These are phyloP conservation scores for Apomyelois bistriatella DNA, from an alignment of 2,888 invertebrate genomes.

Conservation along the genomic window DNA sequence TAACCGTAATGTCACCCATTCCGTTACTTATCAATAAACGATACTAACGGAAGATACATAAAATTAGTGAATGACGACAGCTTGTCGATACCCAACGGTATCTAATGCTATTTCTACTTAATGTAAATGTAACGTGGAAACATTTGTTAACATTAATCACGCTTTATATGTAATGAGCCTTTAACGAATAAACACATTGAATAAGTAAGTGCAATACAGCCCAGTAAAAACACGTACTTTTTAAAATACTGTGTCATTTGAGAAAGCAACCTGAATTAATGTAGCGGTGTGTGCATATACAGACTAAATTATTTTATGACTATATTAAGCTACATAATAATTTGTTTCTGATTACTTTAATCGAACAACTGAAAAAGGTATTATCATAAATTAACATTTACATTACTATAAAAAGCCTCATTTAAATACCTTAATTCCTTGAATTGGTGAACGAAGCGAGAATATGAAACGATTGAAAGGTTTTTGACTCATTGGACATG, in stretches of 20 bases:
- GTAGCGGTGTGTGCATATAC: slow-evolving; percentile 39
- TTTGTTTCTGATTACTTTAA: slow-evolving; percentile 39
- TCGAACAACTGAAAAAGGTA: too few species aligned
- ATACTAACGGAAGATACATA: slow-evolving; percentile 17
- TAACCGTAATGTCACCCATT: slow-evolving; percentile 36
- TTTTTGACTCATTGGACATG: slow-evolving; percentile 48
- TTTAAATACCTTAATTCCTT: slow-evolving; percentile 36
- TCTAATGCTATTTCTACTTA: slow-evolving; percentile 24
- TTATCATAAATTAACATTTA: slow-evolving; percentile 16
- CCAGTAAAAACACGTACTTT: slow-evolving; percentile 13
- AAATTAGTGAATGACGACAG: slow-evolving; percentile 28
- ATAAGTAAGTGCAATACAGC: too few species aligned
- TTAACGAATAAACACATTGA: neutral
- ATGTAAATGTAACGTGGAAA: neutral
- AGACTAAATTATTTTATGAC: slow-evolving; percentile 43
- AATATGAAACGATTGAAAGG: slow-evolving; percentile 49
- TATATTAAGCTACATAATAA: slow-evolving; percentile 32
- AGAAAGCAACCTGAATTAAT: slow-evolving; percentile 53
- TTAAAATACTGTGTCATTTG: slow-evolving; percentile 31
- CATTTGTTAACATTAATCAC: neutral
- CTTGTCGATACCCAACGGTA: slow-evolving; percentile 34
- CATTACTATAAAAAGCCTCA: slow-evolving; percentile 19
- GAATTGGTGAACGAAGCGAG: slow-evolving; percentile 41
- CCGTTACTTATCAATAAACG: slow-evolving; percentile 40
- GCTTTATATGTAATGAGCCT: neutral